These are phyloP conservation scores for Lipophrys pholis DNA, from an alignment of 2,113 vertebrate genomes.

Conservation along the genomic window DNA sequence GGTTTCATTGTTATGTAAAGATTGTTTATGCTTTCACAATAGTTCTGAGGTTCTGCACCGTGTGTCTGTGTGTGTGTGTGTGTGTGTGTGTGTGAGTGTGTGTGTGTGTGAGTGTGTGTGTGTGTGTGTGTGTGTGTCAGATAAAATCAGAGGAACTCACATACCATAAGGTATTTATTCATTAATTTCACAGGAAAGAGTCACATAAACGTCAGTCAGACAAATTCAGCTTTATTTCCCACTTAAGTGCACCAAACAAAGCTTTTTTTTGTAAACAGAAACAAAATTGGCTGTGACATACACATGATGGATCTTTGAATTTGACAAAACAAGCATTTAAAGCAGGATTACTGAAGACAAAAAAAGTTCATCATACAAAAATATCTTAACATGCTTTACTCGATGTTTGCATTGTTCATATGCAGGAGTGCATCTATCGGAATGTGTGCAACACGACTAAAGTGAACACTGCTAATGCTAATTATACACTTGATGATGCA, in stretches of 20 bases:
- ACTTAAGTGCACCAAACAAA: neutral
- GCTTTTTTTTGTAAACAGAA: constrained; percentile 25
- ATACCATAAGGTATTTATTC: constrained; percentile 30
- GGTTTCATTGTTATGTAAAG: no score
- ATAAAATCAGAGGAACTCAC: neutral
- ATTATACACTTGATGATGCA: neutral
- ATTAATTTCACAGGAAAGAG: constrained; percentile 22
- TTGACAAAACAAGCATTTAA: constrained; percentile 45
- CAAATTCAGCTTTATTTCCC: constrained; percentile 11
- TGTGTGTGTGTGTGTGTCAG: no score
- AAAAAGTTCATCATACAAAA: constrained; percentile 59
- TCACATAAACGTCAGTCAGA: constrained; percentile 11
- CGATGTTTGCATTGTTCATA: constrained; percentile 29
- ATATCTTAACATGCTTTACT: constrained; percentile 60
- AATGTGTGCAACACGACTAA: neutral
- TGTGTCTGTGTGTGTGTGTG: no score
- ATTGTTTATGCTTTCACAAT: no score
- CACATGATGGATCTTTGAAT: neutral
- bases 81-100: no score
- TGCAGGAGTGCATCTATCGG: constrained; percentile 27
- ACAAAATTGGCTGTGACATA: neutral
- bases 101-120: no score
- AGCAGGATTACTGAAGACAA: constrained; percentile 33
- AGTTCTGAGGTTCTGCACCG: neutral
- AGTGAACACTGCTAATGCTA: constrained; percentile 11